Base-by-base conservation (phyloP, 2,888 invertebrate species). In the Eupithecia vulgata region DNA sequence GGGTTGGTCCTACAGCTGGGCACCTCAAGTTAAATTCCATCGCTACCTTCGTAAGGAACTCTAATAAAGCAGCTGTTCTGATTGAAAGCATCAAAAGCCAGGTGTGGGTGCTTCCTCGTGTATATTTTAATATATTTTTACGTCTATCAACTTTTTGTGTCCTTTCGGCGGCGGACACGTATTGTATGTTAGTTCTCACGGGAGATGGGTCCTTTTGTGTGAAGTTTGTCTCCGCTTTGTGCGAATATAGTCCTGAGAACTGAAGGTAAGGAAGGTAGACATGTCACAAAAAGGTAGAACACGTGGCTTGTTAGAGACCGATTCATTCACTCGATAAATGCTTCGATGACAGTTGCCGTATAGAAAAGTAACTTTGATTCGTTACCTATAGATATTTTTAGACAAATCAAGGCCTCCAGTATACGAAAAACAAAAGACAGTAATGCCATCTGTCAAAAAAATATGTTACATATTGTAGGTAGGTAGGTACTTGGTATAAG, bases 51-150 rank as follows among this genome's bases (percentile, higher is more conserved):
- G 13, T 21, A 65, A 65, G 40, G 65, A 65, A 40, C 65, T 25
- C 65, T 65, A 65, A 65, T 65, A 65, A 65, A 65, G 37, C 65
- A 91, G 88, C 84, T 86, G 88, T 84, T 83, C 79, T 81, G 88
- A 90, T 91, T 90, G 85, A 86, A 89, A 86, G 86, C 84, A 83
- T 84, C 76, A 75, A 72, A 67, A 61, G 83, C 87, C 92, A 90
- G 91, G 90, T 92, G 91, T 87, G 87, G 88, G 87, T 83, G 89
- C 81, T 76, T 75, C 82, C 90, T 89, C 89, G 89, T 91, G 89
- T 85, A 83, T 83, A 77, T 79, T 79, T 81, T 82, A 75, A 73
- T 75, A 66, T 77, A 84, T 81, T 85, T 75, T 75, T 68, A 45
- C 68, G 76, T 74, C 78, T 76, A 76, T 81, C 76, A 72, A 79